Evolutionary conservation across 2,797 vertebrate genomes (phyloP).

Genomic region (Periophthalmus magnuspinnatus): DNA sequence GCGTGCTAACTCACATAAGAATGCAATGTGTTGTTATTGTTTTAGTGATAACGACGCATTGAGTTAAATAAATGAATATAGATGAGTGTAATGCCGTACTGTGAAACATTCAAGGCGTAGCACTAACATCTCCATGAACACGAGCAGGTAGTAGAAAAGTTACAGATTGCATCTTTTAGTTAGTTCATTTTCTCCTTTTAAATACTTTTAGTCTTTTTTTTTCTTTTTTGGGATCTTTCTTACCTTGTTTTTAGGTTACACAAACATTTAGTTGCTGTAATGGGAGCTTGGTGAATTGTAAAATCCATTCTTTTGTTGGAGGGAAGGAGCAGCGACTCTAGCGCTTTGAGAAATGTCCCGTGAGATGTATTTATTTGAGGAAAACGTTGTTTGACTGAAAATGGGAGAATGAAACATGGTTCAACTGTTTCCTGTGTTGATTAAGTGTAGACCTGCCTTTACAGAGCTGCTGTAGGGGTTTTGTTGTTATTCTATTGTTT

Average conservation of each 20-base stretch:
- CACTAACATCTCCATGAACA: too few species aligned
- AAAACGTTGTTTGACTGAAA: slow-evolving; percentile 34
- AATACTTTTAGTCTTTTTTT: slow-evolving; percentile 23
- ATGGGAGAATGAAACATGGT: slow-evolving; percentile 60
- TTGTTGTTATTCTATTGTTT: too few species aligned
- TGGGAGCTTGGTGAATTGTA: not conserved
- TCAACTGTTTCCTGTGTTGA: slow-evolving; percentile 13
- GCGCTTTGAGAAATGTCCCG: slow-evolving; percentile 13
- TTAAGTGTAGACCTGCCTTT: not conserved
- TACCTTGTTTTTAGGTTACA: slow-evolving; percentile 19
- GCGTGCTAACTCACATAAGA: too few species aligned
- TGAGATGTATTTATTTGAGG: slow-evolving; percentile 34
- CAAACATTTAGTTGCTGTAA: slow-evolving; percentile 14
- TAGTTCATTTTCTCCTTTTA: slow-evolving; percentile 9
- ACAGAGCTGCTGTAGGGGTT: too few species aligned
- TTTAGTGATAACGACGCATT: too few species aligned
- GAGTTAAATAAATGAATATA: too few species aligned
- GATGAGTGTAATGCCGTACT: too few species aligned
- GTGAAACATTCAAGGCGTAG: too few species aligned
- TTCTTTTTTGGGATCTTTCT: not conserved
- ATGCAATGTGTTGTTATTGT: too few species aligned
- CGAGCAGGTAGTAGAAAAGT: too few species aligned
- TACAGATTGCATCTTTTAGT: not conserved
- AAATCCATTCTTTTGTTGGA: slow-evolving; percentile 9
- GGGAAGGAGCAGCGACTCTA: slow-evolving; percentile 8